phyloP scores from a whole-genome alignment of 2,113 vertebrate genomes.

The Oryctolagus cuniculus region DNA sequence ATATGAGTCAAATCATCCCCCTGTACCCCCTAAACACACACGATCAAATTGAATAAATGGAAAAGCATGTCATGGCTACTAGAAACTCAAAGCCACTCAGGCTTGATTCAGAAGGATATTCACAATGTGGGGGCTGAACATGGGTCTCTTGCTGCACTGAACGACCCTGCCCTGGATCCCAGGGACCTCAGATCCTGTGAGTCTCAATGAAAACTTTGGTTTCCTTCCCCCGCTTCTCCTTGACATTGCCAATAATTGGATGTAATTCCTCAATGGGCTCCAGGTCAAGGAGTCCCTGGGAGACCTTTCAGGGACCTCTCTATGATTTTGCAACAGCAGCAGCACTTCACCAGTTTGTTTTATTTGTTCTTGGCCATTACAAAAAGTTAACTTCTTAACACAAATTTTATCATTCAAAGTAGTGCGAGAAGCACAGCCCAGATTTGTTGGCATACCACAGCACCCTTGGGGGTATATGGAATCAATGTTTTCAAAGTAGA shows the following conservation, averaged over 20 bases:
- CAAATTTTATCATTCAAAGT: background rate
- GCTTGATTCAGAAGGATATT: background rate
- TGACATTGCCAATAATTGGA: background rate
- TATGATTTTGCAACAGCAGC: background rate
- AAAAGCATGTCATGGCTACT: background rate
- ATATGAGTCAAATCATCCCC: too few relatives aligned
- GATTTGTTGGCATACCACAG: background rate
- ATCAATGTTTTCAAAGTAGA: background rate
- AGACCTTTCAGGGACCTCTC: background rate
- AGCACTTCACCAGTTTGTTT: background rate
- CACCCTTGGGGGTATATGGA: background rate
- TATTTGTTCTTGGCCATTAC: background rate
- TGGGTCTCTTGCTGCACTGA: background rate
- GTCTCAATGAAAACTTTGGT: background rate
- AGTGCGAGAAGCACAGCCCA: background rate
- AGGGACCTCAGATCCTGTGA: background rate
- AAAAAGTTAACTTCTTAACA: slow-evolving; percentile 28
- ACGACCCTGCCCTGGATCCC: background rate
- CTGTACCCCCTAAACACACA: too few relatives aligned
- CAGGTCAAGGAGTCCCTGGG: background rate
- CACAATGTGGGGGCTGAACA: background rate
- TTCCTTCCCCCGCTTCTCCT: background rate
- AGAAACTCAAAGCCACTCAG: background rate
- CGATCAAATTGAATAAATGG: too few relatives aligned
- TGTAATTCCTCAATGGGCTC: background rate